Evolutionary conservation across 2,113 vertebrate species (phyloP).

Genomic region (Narcine bancroftii): DNA sequence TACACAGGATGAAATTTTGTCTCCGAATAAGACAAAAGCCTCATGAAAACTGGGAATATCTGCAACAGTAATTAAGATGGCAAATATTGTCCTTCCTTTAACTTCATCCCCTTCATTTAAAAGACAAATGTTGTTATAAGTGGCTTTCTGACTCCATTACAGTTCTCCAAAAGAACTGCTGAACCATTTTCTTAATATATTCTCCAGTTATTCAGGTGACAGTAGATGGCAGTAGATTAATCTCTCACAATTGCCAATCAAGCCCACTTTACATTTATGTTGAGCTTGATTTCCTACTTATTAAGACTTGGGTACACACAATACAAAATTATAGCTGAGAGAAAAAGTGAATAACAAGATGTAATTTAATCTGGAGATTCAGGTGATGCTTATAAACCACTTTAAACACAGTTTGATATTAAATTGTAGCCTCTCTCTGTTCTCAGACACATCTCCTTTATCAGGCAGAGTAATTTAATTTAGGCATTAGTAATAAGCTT

Average conservation of each 20-base stretch:
- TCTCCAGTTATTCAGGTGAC: background rate
- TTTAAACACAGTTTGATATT: slow-evolving; percentile 3
- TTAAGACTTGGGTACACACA: background rate
- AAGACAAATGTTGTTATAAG: background rate
- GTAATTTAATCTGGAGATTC: background rate
- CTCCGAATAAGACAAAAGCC: background rate
- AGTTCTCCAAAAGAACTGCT: background rate
- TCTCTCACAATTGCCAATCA: slow-evolving; percentile 20
- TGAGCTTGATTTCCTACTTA: slow-evolving; percentile 17
- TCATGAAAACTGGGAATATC: background rate
- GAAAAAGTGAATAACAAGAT: slow-evolving; percentile 19
- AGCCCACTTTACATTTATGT: background rate
- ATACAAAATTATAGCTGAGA: slow-evolving; percentile 5
- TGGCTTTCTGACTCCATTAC: background rate
- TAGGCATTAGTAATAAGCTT: slow-evolving; percentile 19
- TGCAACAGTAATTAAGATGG: background rate
- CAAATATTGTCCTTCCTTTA: background rate
- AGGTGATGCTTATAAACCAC: background rate
- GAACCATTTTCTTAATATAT: background rate
- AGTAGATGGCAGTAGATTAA: background rate
- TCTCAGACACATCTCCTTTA: background rate
- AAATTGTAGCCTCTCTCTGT: slow-evolving; percentile 6
- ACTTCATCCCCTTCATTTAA: background rate
- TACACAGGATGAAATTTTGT: background rate
- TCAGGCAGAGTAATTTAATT: slow-evolving; percentile 9